A percentile compares a stretch with the other conserved stretches of the same genome.
Conservation (phyloP, 2,888 invertebrate species). For the Achlya flavicornis region DNA sequence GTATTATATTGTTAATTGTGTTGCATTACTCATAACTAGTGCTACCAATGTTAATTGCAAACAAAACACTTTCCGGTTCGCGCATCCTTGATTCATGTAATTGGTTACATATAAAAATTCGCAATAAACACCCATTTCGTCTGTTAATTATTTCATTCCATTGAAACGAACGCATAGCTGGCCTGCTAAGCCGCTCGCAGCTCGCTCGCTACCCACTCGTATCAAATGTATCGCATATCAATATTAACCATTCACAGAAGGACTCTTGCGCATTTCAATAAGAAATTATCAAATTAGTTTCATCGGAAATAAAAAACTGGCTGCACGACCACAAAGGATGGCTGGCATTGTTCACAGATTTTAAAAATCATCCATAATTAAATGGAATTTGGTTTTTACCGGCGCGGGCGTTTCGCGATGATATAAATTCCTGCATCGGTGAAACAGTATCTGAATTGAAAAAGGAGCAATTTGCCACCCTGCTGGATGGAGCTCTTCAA, state of each 20-base stretch:
- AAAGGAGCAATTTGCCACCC: slow-evolving; percentile 77
- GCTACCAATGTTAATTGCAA: slow-evolving; percentile 9
- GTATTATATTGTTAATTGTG: slow-evolving; percentile 6
- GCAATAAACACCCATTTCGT: slow-evolving; percentile 36
- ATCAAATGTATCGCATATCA: slow-evolving; percentile 21
- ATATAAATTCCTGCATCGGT: slow-evolving; percentile 74
- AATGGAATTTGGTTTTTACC: slow-evolving; percentile 79
- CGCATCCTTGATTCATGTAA: slow-evolving; percentile 49
- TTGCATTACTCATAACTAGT: slow-evolving; percentile 7
- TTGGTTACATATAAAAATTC: slow-evolving; percentile 40
- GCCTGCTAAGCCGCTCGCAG: slow-evolving; percentile 15
- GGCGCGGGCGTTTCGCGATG: slow-evolving; percentile 64
- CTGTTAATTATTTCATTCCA: slow-evolving; percentile 45
- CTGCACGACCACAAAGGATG: slow-evolving; percentile 68
- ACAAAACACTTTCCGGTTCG: slow-evolving; percentile 35
- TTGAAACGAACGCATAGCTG: slow-evolving; percentile 29
- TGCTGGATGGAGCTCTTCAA: slow-evolving; percentile 56
- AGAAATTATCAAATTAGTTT: slow-evolving; percentile 81
- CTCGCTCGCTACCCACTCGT: slow-evolving; percentile 13
- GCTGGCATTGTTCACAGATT: slow-evolving; percentile 83
- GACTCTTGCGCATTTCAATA: slow-evolving; percentile 60
- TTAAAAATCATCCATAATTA: slow-evolving; percentile 83
- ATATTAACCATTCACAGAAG: slow-evolving; percentile 47
- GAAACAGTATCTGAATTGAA: slow-evolving; percentile 55
- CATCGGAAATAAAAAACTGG: slow-evolving; percentile 65